Percentiles rank a stretch among this genome's conserved stretches.
Conservation (phyloP, 1,140 invertebrate genomes). For the Drosophila aff. region DNA sequence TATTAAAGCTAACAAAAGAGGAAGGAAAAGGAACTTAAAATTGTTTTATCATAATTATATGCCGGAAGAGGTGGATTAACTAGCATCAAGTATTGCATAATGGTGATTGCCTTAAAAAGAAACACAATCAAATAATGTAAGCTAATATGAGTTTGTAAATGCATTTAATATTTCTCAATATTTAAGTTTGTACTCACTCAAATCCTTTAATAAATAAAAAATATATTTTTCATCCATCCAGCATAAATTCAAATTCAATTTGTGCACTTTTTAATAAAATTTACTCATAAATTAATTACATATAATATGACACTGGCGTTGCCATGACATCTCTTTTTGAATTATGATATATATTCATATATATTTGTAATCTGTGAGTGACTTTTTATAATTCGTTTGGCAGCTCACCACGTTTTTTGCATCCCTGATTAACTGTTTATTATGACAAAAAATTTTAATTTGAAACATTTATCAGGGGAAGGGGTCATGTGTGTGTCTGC, state of each 20-base stretch:
- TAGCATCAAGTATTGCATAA: too few relatives aligned
- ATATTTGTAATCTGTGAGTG: slow-evolving; percentile 4
- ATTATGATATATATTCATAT: slow-evolving; percentile 1
- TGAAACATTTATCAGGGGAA: slow-evolving; percentile 42
- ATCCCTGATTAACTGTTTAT: slow-evolving; percentile 72
- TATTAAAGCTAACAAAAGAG: too few relatives aligned
- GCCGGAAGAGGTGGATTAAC: too few relatives aligned
- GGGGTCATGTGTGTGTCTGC: slow-evolving; percentile 9
- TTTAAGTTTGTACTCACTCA: background rate
- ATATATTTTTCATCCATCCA: background rate
- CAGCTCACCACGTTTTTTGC: slow-evolving; percentile 11
- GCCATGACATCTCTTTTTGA: slow-evolving; percentile 5
- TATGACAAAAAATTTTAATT: slow-evolving; percentile 62
- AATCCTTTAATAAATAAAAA: background rate
- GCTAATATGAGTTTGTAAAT: background rate
- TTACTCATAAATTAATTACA: slow-evolving; percentile 13
- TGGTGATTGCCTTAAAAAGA: too few relatives aligned
- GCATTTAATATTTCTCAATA: background rate
- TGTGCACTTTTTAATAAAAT: background rate
- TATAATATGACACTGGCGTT: slow-evolving; percentile 6
- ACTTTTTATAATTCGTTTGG: slow-evolving; percentile 4
- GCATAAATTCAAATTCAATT: slow-evolving; percentile 8
- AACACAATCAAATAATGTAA: background rate
- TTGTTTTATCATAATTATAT: too few relatives aligned
- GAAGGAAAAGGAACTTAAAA: too few relatives aligned